Evolutionary conservation across 2,797 vertebrate species (phyloP), one percentile per base, ranked within the genome.

Genomic region (Oreochromis mossambicus): DNA sequence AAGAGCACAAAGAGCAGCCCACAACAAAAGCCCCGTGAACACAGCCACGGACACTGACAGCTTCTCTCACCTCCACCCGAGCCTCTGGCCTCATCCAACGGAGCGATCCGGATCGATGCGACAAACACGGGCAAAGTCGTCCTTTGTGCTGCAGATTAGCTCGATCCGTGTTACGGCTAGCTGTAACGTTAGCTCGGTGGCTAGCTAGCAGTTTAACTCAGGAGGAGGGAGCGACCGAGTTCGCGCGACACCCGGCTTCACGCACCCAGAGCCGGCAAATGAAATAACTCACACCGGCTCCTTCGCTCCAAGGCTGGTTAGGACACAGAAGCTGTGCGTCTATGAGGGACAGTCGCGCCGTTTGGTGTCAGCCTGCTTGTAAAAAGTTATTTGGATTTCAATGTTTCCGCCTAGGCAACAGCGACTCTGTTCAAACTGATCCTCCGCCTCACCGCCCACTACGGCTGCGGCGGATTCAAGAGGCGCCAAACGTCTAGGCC

Each of bases 401-500:
- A 80, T 89, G 68, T 96, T 96, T 96, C 95, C 95, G 94, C 91
- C 91, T 94, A 78, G 43, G 76, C 78, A 46, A 76, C 80, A 85
- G 82, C 43, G 82, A 86, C 88, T 81, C 90, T 86, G 94, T 95
- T 96, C 95, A 94, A 95, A 95, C 93, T 84, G 93, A 91, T 92
- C 78, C 50, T 84, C 81, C 79, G 90, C 88, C 91, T 92, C 94
- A 75, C 95, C 94, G 93, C 95, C 94, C 94, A 94, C 94, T 89
- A 86, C 93, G 83, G 86, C 90, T 88, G 91, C 94, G 83, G 91
- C 88, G 81, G 92, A 94, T 90, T 91, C 94, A 91, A 95, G 94
- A 96, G 95, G 96, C 97, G 97, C 97, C 96, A 97, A 97, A 97
- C 94, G 68, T 51, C 86, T 63, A 5, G 34, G 3, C 96, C 95